Conservation (phyloP, 2,797 vertebrate species). For the Poliocrania exsul region DNA sequence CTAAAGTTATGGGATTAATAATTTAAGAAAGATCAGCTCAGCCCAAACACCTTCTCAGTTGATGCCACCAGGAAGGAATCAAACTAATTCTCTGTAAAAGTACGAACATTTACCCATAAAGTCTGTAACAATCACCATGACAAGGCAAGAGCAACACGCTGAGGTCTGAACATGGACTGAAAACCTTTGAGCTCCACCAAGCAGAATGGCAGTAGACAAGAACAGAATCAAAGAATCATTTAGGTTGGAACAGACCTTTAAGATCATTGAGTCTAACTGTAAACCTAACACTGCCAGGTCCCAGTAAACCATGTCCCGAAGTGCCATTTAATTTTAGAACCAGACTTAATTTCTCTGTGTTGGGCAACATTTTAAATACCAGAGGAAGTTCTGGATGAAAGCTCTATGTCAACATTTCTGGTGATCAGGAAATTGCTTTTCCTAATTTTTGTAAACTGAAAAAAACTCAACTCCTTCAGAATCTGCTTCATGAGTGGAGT, state of each 20-base stretch:
- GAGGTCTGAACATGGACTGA: neutral
- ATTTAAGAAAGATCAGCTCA: neutral
- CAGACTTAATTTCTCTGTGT: neutral
- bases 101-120: neutral
- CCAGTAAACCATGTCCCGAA: neutral
- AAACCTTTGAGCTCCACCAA: neutral
- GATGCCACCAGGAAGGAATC: neutral
- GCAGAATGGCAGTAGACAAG: neutral
- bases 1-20: neutral
- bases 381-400: neutral
- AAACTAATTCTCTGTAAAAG: neutral
- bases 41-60: neutral
- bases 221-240: neutral
- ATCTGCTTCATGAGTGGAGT: neutral
- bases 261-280: neutral
- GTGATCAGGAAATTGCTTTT: neutral
- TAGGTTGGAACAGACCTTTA: neutral
- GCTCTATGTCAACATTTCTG: neutral
- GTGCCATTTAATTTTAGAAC: neutral
- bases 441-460: neutral
- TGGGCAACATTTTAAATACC: neutral
- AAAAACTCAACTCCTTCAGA: neutral
- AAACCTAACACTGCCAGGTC: neutral
- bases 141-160: neutral
- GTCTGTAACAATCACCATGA: neutral